These are phyloP conservation scores for Porites rus DNA, from an alignment of 92 coral and sea anemone species.

Conservation along the genomic window DNA sequence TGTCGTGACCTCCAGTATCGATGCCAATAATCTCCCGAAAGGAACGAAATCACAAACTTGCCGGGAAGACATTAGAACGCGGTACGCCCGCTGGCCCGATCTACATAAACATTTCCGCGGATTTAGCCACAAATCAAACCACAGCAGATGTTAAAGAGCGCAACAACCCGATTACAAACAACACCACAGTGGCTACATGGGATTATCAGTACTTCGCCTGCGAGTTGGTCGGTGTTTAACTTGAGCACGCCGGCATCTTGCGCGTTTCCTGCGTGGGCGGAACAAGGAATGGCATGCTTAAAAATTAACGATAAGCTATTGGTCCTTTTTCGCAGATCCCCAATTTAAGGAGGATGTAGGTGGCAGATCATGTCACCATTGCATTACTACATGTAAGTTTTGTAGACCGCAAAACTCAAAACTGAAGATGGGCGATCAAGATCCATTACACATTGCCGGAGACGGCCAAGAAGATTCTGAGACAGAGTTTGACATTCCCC, in stretches of 20 bases:
- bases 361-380: not conserved
- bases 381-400: conserved; percentile 2
- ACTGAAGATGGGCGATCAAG: conserved; percentile 18
- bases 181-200: not conserved
- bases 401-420: not conserved
- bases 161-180: not conserved
- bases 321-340: not conserved
- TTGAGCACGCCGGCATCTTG: not conserved
- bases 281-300: not conserved
- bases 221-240: not conserved
- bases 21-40: conserved; percentile 3
- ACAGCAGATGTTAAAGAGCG: conserved; percentile 5
- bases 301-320: not conserved
- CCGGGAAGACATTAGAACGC: no score
- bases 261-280: conserved; percentile 45
- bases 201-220: conserved; percentile 6
- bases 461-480: not conserved
- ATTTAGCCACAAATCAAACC: conserved; percentile 7
- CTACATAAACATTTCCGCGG: not conserved
- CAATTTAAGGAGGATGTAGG: conserved; percentile 4
- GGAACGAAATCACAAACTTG: not conserved
- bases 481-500: conserved; percentile 64
- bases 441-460: not conserved
- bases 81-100: no score
- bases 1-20: conserved; percentile 11